Percentiles rank a stretch among this genome's conserved stretches.
These are phyloP conservation scores for Bombyx mandarina DNA, from an alignment of 1,140 invertebrate genomes.

Conservation along the genomic window DNA sequence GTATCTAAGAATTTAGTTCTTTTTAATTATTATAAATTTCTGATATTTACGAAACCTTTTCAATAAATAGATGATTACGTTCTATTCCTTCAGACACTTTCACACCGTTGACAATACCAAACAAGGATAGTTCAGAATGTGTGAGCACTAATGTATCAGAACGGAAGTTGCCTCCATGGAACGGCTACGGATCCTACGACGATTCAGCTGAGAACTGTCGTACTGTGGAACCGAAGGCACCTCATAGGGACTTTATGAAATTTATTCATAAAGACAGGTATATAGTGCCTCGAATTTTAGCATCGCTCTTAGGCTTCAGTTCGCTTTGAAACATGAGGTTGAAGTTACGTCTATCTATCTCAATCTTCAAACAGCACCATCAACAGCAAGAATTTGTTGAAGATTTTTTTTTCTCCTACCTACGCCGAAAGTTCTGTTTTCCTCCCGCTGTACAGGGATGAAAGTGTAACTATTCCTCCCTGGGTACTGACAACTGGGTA, in stretches of 20 bases:
- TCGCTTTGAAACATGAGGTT: not conserved
- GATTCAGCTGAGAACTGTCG: conserved; percentile 90
- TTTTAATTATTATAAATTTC: no score
- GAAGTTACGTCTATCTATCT: no score
- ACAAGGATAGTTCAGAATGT: conserved; percentile 47
- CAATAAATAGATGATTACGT: not conserved
- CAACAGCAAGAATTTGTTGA: no score
- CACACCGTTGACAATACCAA: conserved; percentile 67
- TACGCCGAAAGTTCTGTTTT: no score
- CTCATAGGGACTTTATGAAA: conserved; percentile 84
- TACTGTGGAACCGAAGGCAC: conserved; percentile 81
- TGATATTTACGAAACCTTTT: not conserved
- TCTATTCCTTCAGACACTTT: conserved; percentile 70
- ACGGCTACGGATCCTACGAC: conserved; percentile 88
- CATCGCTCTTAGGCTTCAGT: not conserved
- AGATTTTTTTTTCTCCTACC: no score
- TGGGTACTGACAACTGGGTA: no score
- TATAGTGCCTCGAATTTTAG: not conserved
- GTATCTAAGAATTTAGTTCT: not conserved
- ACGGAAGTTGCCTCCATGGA: conserved; percentile 84
- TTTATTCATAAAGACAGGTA: conserved; percentile 85
- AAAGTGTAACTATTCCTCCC: no score
- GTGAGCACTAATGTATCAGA: conserved; percentile 49
- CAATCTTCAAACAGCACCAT: no score
- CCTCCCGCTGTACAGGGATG: no score